Base-by-base conservation (phyloP, 1,140 invertebrate species). In the Ceratosolen fusciceps region DNA sequence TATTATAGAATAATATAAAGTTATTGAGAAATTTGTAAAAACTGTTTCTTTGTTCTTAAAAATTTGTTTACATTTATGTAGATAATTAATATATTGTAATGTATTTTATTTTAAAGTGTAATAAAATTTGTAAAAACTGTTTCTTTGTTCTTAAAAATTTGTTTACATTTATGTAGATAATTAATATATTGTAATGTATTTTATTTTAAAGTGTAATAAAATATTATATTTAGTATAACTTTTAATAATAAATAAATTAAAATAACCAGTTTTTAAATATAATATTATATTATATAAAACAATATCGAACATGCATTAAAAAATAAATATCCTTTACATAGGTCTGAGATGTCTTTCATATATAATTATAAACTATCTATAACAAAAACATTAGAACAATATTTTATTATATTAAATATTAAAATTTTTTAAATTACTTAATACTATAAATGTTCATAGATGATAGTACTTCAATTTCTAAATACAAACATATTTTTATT, bases 391-490 rank as follows among this genome's bases (percentile, higher is more conserved):
- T 65, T 60, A 74, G 43, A 68, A 49, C 16, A 43, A 56, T 76
- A 68, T 76, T 76, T 68, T 54, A 68, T 34, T 31, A 68, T 68
- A 47, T 26, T 26, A 39, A n/a, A n/a, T n/a, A n/a, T n/a, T n/a
- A n/a, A n/a, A n/a, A n/a, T n/a, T n/a, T n/a, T n/a, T n/a, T n/a
- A n/a, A n/a, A n/a, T n/a, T n/a, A n/a, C n/a, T n/a, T n/a, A n/a
- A n/a, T n/a, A n/a, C n/a, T n/a, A n/a, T n/a, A n/a, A n/a, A n/a
- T n/a, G n/a, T n/a, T n/a, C n/a, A n/a, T n/a, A n/a, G n/a, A n/a
- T n/a, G n/a, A n/a, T n/a, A n/a, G n/a, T n/a, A n/a, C n/a, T n/a
- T n/a, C n/a, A n/a, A n/a, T n/a, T n/a, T n/a, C n/a, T n/a, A n/a
- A n/a, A n/a, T n/a, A n/a, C n/a, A n/a, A n/a, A n/a, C n/a, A n/a